Conservation (phyloP, 2,888 invertebrate genomes). For the Perizoma affinitatum region DNA sequence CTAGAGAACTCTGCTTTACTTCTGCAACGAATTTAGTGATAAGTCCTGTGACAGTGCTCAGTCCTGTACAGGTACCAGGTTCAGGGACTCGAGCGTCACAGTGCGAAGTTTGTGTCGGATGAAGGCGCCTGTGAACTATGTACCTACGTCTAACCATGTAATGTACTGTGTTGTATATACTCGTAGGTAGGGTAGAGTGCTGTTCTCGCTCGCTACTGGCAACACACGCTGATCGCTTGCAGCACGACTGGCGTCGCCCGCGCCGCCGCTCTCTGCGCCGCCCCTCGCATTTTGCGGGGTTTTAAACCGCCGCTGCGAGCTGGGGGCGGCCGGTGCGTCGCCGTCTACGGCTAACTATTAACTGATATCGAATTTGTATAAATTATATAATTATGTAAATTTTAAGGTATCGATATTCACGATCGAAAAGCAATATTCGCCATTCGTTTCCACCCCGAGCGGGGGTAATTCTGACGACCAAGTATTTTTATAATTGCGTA, state of each 20-base stretch:
- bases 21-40: constrained; percentile 1
- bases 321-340: constrained; percentile 11
- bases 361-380: constrained; percentile 45
- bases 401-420: constrained; percentile 39
- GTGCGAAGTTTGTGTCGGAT: background rate
- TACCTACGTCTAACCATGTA: constrained; percentile 4
- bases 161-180: constrained; percentile 1
- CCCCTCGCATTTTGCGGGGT: background rate
- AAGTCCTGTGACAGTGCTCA: constrained; percentile 4
- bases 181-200: background rate
- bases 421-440: constrained; percentile 48
- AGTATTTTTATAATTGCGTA: constrained; percentile 51
- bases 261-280: background rate
- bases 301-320: background rate
- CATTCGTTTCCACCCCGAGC: constrained; percentile 35
- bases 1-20: constrained; percentile 15
- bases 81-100: background rate
- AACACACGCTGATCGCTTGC: too few relatives aligned
- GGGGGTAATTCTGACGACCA: constrained; percentile 51
- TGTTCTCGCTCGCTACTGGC: too few relatives aligned
- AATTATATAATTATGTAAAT: constrained; percentile 39
- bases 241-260: constrained; percentile 1
- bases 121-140: constrained; percentile 6
- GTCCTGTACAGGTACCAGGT: too few relatives aligned
- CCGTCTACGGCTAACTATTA: constrained; percentile 19